Conservation (phyloP, 2,113 vertebrate genomes). For the Budorcas taxicolor region DNA sequence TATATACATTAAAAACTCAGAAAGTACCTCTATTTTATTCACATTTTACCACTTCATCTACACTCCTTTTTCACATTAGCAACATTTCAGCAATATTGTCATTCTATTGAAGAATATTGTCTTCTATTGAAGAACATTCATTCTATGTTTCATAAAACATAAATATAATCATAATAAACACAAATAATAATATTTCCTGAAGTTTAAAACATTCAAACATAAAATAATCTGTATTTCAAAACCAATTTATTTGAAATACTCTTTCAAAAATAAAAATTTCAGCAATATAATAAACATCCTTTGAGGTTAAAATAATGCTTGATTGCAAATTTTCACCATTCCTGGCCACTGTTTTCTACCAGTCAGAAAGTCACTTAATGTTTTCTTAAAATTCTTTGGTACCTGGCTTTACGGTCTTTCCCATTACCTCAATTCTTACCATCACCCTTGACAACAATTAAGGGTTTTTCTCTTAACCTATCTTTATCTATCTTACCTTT, state of each 20-base stretch:
- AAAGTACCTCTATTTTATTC: neutral
- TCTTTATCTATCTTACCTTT: neutral
- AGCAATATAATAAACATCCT: neutral
- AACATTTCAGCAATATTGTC: neutral
- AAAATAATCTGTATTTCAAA: neutral
- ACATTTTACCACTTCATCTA: neutral
- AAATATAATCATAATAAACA: neutral
- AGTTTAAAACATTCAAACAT: neutral
- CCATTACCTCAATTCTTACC: neutral
- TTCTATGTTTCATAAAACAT: neutral
- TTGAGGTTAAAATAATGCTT: neutral
- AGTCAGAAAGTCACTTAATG: neutral
- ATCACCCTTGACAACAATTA: neutral
- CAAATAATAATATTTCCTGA: neutral
- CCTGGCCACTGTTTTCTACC: neutral
- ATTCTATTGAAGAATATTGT: neutral
- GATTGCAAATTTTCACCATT: rapidly evolving
- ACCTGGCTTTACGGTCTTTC: neutral
- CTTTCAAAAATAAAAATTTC: neutral
- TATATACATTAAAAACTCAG: neutral
- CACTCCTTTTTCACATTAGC: neutral
- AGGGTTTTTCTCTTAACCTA: neutral
- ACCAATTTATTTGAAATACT: neutral
- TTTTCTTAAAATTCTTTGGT: neutral
- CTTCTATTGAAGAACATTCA: neutral